Evolutionary conservation across 2,797 vertebrate species (phyloP).

Genomic region (Mormyrus hasselquistii): DNA sequence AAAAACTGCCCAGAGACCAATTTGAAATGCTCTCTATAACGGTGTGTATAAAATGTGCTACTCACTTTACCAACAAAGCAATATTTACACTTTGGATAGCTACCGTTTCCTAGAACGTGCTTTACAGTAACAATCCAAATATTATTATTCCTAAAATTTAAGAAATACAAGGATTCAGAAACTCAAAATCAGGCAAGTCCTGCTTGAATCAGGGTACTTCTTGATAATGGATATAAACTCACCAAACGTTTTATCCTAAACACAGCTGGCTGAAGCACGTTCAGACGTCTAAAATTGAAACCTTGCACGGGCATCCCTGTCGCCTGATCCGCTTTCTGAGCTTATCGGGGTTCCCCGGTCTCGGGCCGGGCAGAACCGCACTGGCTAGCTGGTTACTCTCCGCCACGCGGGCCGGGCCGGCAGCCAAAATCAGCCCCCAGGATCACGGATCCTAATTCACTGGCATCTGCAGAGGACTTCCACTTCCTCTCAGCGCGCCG

Average conservation of each 20-base stretch:
- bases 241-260: background rate
- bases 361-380: background rate
- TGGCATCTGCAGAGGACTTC: background rate
- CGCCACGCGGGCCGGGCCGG: slow-evolving; percentile 34
- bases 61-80: background rate
- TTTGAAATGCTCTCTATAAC: background rate
- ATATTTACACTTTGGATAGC: slow-evolving; percentile 36
- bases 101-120: background rate
- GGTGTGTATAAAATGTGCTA: slow-evolving; percentile 15
- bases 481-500: background rate
- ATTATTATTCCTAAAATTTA: background rate
- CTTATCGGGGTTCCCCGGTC: background rate
- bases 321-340: background rate
- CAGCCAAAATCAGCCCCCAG: background rate
- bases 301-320: background rate
- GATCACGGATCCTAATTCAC: background rate
- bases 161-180: background rate
- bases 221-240: background rate
- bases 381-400: background rate
- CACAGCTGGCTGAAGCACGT: background rate
- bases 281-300: background rate
- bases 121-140: background rate
- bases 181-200: background rate
- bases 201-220: background rate
- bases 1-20: background rate